Conservation (phyloP, 2,888 invertebrate species). For the Dioctria linearis region DNA sequence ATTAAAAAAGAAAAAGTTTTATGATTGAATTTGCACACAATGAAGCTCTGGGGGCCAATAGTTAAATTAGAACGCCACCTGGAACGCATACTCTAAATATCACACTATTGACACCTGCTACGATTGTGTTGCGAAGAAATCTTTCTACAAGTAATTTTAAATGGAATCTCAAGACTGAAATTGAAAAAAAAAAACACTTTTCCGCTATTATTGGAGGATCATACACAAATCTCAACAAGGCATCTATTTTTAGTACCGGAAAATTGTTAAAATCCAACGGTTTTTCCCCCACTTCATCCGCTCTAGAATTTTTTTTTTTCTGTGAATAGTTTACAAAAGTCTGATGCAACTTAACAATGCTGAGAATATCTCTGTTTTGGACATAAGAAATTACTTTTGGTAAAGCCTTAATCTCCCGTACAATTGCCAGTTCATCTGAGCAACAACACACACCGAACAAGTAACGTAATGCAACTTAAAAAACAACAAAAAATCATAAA, state of each 20-base stretch:
- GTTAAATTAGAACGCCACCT: no score
- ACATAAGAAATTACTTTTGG: neutral
- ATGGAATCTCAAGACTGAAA: no score
- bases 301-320: constrained; percentile 16
- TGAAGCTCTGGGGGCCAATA: no score
- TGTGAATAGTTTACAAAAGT: neutral
- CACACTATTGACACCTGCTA: no score
- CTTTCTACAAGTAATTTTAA: no score
- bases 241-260: neutral
- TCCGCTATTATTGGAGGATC: no score
- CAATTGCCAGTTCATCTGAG: neutral
- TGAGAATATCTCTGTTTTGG: constrained; percentile 31
- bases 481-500: constrained; percentile 7
- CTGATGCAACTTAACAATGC: constrained; percentile 3
- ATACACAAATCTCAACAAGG: no score
- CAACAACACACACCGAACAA: neutral
- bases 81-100: no score
- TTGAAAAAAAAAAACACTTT: no score
- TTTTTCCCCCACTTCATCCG: constrained; percentile 13
- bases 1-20: no score
- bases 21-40: no score
- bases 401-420: neutral
- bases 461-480: neutral
- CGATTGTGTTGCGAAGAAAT: no score
- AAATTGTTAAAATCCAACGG: constrained; percentile 11